A percentile compares a stretch with the other conserved stretches of the same genome.
Evolutionary conservation across 2,888 invertebrate genomes (phyloP).

Genomic region (Dioctria linearis): DNA sequence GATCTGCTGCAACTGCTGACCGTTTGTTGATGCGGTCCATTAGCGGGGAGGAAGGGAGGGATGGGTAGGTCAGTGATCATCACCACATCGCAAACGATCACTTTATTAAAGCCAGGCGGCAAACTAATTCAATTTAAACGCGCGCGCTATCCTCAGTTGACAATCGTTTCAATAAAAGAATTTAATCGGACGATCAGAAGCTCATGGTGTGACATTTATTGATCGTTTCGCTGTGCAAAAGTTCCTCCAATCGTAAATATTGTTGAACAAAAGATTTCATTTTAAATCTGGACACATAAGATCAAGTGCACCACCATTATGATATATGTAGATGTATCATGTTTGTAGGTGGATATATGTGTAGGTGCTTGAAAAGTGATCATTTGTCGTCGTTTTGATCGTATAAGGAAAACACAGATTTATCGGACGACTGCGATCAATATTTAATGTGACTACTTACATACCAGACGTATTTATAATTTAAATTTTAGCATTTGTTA

Average conservation of each 20-base stretch:
- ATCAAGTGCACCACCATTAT: slow-evolving; percentile 23
- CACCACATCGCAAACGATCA: too few species aligned
- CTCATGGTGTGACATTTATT: slow-evolving; percentile 51
- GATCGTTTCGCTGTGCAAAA: slow-evolving; percentile 38
- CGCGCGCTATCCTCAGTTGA: neutral
- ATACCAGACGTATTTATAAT: too few species aligned
- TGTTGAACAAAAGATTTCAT: slow-evolving; percentile 26
- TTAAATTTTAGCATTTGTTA: too few species aligned
- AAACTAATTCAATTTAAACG: neutral
- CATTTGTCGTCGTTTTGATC: too few species aligned
- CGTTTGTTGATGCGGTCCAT: neutral
- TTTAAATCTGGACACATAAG: neutral
- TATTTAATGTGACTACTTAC: too few species aligned
- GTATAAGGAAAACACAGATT: too few species aligned
- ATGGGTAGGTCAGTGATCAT: too few species aligned
- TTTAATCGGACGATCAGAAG: slow-evolving; percentile 39
- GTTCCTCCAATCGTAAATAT: slow-evolving; percentile 32
- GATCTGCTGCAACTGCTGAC: neutral
- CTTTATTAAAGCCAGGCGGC: neutral
- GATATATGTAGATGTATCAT: too few species aligned
- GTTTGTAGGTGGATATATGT: too few species aligned
- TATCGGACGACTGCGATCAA: neutral
- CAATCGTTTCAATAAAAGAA: slow-evolving; percentile 37
- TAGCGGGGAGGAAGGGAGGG: too few species aligned
- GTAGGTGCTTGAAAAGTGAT: too few species aligned